Evolutionary conservation across 2,113 vertebrate genomes (phyloP), one percentile per base, ranked within the genome.

Genomic region (Thamnophis sirtalis): DNA sequence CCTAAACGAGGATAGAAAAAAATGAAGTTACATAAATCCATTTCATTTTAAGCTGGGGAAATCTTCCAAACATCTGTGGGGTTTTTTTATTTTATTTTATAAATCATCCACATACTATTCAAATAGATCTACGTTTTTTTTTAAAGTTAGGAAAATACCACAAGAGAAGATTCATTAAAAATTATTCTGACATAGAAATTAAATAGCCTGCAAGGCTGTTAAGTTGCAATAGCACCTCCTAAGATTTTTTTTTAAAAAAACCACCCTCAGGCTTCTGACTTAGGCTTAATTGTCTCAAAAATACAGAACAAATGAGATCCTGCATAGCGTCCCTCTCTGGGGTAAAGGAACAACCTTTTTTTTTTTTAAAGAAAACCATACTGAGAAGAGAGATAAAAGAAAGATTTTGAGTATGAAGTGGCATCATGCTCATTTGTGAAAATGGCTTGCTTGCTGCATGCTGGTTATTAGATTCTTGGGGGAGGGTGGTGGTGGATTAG

Each of bases 1-100:
- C 98, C 98, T 98, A 97, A 96, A 97, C 93, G 95, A 97, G 86
- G 97, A 96, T 96, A 97, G 93, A 96, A 89, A 92, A 94, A 94
- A 93, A 87, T 63, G 0, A 87, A 93, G 90, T 95, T 91, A 95
- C 92, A 97, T 93, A 97, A 94, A 96, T 96, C 55, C 4, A 43
- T 84, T 92, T 24, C 49, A 91, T 24, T 73, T 33, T 86, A 55
- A 93, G 49, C 90, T 55, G 63, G 56, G 58, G 55, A 89, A 54
- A 21, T 73, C 28, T 86, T 60, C 43, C 43, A 85, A 89, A 60
- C 28, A 0, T 24, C 11, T 58, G 33, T 3, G 2, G 73, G 28
- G 38, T 38, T 28, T 88, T 26, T n/a, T n/a, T n/a, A 85, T n/a
- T n/a, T n/a, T n/a, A n/a, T n/a, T n/a, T n/a, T 85, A 60, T 43